Conservation (phyloP, 2,888 invertebrate species). For the Fragum whitleyi region DNA sequence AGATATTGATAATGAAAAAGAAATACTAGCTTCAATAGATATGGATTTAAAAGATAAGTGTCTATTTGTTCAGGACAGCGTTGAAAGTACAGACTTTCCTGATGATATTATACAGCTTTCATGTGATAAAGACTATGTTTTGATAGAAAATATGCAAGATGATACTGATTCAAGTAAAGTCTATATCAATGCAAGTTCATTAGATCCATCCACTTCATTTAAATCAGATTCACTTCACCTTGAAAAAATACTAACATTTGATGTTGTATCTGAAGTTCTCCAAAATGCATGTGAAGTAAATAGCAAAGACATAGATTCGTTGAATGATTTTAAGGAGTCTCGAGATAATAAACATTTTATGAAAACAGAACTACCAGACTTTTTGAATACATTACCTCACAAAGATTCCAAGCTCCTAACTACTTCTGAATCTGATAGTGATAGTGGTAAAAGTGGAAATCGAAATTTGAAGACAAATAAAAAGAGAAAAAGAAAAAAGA, state of each 20-base stretch:
- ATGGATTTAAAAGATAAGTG: not conserved
- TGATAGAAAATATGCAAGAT: not conserved
- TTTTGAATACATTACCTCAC: not conserved
- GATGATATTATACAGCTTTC: not conserved
- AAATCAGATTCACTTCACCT: too few species aligned
- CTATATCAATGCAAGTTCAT: not conserved
- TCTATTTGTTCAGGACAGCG: not conserved
- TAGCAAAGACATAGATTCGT: too few species aligned
- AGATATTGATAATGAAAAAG: not conserved
- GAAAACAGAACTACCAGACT: not conserved
- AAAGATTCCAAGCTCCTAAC: not conserved
- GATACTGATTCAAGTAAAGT: not conserved
- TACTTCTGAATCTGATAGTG: too few species aligned
- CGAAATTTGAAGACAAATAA: not conserved
- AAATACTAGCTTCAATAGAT: not conserved
- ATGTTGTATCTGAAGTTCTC: too few species aligned
- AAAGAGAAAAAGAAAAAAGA: not conserved
- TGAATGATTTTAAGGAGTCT: too few species aligned
- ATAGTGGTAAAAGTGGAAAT: not conserved
- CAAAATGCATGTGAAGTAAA: too few species aligned
- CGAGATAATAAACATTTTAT: not conserved
- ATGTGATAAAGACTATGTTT: not conserved
- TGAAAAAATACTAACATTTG: too few species aligned
- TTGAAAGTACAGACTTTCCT: slow-evolving; percentile 16
- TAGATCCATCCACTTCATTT: not conserved